Base-by-base conservation (phyloP, 2,888 invertebrate species). In the Alcis repandata region DNA sequence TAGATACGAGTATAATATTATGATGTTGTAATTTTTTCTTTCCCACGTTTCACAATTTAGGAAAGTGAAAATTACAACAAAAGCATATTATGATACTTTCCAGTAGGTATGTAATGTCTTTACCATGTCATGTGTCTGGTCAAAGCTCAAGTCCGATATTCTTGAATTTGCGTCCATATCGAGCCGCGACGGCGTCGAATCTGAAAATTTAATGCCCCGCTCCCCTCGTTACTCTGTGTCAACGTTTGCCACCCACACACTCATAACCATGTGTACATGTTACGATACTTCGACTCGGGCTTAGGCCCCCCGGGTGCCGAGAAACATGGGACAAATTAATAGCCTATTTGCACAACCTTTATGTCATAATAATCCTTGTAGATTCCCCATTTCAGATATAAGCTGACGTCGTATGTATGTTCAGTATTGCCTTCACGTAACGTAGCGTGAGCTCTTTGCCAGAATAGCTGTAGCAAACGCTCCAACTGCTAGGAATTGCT, bases 171-270 rank as follows among this genome's bases (percentile, higher is more conserved):
- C 74, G 77, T 74, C 75, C 76, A 76, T 77, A 79, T 79, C 76
- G 79, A 78, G 76, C 74, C 71, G 79, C 77, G 71, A 77, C 75
- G 77, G 77, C 79, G 80, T 72, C 72, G 71, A 59, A 56, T 57
- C 74, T 86, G 87, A 87, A 87, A 86, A 80, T 83, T 86, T 85
- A 85, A 87, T 86, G 82, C 72, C 69, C 60, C 72, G 59, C 75
- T 74, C 73, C 79, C 76, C 77, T 78, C 82, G 81, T 82, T 82
- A 80, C 80, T 82, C 80, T 78, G 76, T 59, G 64, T 64, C 64
- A 64, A 64, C 64, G 59, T 59, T 48, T 59, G 36, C 54, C 49
- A 43, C 49, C 49, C 59, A 54, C 49, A 64, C 15, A 59, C 46
- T 43, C 45, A 56, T 59, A 49, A 49, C 43, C 52, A 63, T 27